phyloP scores from a whole-genome alignment of 2,888 invertebrate genomes.

The Allygus modestus region DNA sequence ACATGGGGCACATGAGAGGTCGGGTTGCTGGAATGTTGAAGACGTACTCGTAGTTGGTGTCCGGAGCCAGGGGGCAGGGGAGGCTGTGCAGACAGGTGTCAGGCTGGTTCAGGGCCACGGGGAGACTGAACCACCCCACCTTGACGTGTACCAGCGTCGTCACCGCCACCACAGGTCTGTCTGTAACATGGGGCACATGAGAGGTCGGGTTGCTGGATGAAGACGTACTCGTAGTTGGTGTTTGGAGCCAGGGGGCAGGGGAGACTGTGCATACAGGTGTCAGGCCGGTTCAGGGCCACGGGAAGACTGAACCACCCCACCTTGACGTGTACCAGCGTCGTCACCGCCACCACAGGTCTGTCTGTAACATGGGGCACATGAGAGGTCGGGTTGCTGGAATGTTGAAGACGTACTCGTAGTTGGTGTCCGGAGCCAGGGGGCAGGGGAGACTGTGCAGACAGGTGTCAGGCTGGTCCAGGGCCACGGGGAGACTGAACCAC shows the following conservation, averaged over 20 bases:
- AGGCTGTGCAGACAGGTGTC: slow-evolving; percentile 1
- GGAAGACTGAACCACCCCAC: neutral
- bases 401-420: slow-evolving; percentile 17
- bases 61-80: neutral
- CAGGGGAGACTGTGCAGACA: neutral
- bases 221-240: too few relatives aligned
- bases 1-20: too few relatives aligned
- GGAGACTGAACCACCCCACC: slow-evolving; percentile 2
- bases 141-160: neutral
- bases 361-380: neutral
- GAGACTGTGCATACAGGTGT: slow-evolving; percentile 1
- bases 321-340: neutral
- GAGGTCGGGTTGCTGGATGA: too few relatives aligned
- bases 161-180: neutral
- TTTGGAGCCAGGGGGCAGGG: too few relatives aligned
- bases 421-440: neutral
- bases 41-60: slow-evolving; percentile 1
- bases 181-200: neutral
- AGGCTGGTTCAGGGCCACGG: neutral
- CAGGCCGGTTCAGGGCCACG: neutral
- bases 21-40: neutral
- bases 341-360: neutral
- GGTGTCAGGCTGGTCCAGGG: neutral
- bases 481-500: neutral
- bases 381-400: neutral